A percentile compares a stretch with the other conserved stretches of the same genome.
Evolutionary conservation across 2,797 vertebrate species (phyloP).

Genomic region (Myotis vivesi): DNA sequence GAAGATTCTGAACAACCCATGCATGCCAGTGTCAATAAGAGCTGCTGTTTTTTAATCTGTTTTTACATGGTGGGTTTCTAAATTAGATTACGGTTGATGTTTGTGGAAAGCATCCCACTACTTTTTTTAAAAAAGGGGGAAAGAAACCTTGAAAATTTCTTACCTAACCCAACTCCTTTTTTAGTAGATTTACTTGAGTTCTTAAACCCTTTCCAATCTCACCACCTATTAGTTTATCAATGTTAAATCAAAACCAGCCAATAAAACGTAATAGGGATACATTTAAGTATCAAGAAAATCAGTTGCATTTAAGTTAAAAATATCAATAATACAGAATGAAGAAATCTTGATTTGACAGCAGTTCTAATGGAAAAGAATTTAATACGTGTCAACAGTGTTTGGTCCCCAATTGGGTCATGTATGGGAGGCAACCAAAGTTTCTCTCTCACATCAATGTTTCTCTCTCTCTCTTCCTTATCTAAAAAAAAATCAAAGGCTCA

Average conservation of each 20-base stretch:
- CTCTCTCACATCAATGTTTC: not conserved
- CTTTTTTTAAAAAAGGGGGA: not conserved
- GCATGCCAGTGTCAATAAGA: not conserved
- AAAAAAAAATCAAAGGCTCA: not conserved
- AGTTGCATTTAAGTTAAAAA: constrained; percentile 31
- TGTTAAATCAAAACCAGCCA: constrained; percentile 6
- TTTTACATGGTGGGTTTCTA: not conserved
- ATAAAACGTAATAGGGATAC: constrained; percentile 2
- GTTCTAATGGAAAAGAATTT: constrained; percentile 30
- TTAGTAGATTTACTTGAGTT: not conserved
- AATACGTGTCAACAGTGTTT: not conserved
- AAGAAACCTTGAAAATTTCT: not conserved
- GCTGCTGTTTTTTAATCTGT: not conserved
- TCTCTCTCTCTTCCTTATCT: not conserved
- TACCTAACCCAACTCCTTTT: not conserved
- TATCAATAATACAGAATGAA: not conserved
- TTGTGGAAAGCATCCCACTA: not conserved
- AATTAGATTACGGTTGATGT: not conserved
- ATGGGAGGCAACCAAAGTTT: not conserved
- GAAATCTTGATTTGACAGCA: not conserved
- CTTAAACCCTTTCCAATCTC: not conserved
- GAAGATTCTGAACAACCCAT: not conserved
- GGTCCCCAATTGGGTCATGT: not conserved
- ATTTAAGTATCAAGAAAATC: constrained; percentile 37
- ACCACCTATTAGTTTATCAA: constrained; percentile 3